phyloP scores from a whole-genome alignment of 1,140 invertebrate genomes.

The Sarcophaga peregrina region DNA sequence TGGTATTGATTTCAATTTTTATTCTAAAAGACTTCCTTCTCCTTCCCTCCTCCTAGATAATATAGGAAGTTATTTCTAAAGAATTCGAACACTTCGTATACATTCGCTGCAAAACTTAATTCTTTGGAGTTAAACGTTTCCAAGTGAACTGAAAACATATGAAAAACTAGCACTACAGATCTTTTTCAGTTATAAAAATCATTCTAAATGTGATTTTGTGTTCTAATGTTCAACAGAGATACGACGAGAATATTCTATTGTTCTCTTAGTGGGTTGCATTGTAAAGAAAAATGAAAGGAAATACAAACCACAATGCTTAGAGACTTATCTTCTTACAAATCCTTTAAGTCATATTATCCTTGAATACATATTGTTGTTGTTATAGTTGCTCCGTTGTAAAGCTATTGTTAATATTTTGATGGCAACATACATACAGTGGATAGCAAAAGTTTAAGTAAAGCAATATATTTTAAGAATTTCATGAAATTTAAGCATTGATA shows the following conservation, averaged over 20 bases:
- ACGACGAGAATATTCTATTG: not conserved
- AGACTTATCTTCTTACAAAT: not conserved
- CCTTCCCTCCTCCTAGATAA: no score
- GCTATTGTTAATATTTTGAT: not conserved
- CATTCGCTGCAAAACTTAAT: no score
- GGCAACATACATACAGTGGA: not conserved
- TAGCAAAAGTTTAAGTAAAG: no score
- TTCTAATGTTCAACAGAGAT: not conserved
- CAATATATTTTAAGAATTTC: no score
- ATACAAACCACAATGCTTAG: not conserved
- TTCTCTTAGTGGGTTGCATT: not conserved
- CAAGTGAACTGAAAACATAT: no score
- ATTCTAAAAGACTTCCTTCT: no score
- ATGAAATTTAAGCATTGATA: no score
- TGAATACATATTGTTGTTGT: conserved; percentile 2
- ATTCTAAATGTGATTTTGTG: not conserved
- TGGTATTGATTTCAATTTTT: no score
- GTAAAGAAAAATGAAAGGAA: not conserved
- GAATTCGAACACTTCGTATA: no score
- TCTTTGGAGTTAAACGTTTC: no score
- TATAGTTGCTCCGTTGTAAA: not conserved
- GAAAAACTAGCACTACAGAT: not conserved
- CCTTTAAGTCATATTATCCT: conserved; percentile 14
- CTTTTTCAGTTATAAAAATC: not conserved
- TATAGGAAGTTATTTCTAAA: no score